These are phyloP conservation scores for Lasioglossum lativentre DNA, from an alignment of 2,888 invertebrate genomes.

Conservation along the genomic window DNA sequence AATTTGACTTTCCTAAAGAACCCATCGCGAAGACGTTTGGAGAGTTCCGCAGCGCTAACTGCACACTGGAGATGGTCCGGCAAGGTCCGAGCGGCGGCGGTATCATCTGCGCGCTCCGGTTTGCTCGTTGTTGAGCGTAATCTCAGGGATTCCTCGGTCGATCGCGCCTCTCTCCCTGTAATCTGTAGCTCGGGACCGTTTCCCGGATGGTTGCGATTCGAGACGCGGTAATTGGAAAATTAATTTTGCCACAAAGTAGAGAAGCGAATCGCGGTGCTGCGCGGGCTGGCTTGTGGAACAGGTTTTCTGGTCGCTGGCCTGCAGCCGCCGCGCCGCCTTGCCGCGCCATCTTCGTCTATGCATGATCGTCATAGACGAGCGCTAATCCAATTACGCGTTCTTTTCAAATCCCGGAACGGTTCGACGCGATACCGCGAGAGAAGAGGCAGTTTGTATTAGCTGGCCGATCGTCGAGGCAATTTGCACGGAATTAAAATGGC, in stretches of 20 bases:
- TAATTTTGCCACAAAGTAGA: slow-evolving; percentile 40
- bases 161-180: slow-evolving; percentile 27
- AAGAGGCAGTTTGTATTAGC: slow-evolving; percentile 15
- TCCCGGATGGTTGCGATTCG: slow-evolving; percentile 52
- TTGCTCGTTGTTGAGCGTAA: slow-evolving; percentile 1
- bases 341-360: background rate
- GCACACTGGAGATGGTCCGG: background rate
- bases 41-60: background rate
- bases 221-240: slow-evolving; percentile 44
- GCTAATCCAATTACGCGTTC: slow-evolving; percentile 48
- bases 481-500: slow-evolving; percentile 58
- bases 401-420: slow-evolving; percentile 23
- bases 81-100: background rate
- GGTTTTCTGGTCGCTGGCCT: slow-evolving; percentile 21
- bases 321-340: too few relatives aligned
- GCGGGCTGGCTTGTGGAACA: background rate
- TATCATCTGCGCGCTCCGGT: slow-evolving; percentile 1
- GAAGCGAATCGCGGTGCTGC: background rate
- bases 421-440: slow-evolving; percentile 1
- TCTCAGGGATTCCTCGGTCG: slow-evolving; percentile 9
- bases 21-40: background rate
- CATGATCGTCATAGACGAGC: slow-evolving; percentile 5
- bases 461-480: slow-evolving; percentile 40
- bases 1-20: background rate
- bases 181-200: slow-evolving; percentile 26